Conservation (phyloP, 2,113 vertebrate species). For the Amblyornis subalaris region DNA sequence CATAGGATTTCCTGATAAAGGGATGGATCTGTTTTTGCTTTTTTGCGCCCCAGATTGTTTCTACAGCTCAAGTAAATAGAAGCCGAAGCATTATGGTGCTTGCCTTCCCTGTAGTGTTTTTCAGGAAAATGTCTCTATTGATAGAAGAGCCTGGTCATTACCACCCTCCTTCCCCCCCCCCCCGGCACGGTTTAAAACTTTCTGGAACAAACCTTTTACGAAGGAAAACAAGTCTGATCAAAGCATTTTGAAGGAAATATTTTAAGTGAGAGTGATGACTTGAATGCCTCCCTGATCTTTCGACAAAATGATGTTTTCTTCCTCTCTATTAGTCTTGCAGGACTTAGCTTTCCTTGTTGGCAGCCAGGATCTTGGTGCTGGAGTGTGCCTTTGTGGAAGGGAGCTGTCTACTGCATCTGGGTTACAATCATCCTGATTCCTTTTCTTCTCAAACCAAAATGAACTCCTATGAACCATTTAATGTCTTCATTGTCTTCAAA, state of each 20-base stretch:
- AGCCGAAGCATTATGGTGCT: neutral
- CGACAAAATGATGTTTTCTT: neutral
- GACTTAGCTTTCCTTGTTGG: neutral
- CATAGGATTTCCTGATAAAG: neutral
- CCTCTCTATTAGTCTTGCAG: neutral
- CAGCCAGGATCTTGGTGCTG: fast-evolving
- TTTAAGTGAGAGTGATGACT: neutral
- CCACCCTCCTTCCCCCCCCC: too few species aligned
- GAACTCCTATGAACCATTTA: neutral
- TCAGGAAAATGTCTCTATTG: neutral
- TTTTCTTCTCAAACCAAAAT: neutral
- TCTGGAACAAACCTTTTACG: neutral
- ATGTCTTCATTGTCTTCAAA: neutral
- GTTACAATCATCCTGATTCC: neutral
- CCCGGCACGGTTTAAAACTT: neutral
- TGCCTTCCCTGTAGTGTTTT: neutral
- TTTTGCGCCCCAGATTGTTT: neutral
- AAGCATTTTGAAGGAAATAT: neutral
- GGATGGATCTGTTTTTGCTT: neutral
- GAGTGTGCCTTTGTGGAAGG: neutral
- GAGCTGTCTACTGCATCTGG: neutral
- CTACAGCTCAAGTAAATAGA: neutral
- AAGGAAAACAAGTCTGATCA: neutral
- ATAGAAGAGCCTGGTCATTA: neutral
- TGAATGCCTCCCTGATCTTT: neutral